Conservation (phyloP, 2,797 vertebrate species). For the Eleutherodactylus coqui region DNA sequence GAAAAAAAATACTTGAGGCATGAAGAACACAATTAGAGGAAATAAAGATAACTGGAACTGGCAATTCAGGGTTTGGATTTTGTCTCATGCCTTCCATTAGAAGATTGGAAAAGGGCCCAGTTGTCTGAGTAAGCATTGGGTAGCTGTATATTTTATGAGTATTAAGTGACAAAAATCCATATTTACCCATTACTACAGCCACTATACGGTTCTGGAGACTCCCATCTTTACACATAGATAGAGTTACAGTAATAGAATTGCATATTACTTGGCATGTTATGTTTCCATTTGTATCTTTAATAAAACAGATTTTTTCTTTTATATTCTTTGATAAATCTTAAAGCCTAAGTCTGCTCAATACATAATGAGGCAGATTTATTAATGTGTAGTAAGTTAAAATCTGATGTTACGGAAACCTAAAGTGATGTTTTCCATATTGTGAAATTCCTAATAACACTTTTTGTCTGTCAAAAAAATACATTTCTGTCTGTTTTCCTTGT, state of each 20-base stretch:
- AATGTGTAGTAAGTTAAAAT: no score
- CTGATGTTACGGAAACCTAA: no score
- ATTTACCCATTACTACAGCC: conserved; percentile 27
- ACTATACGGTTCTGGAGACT: background rate
- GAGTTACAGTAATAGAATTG: conserved; percentile 6
- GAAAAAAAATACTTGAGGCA: no score
- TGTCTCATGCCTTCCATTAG: conserved; percentile 20
- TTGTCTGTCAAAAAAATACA: no score
- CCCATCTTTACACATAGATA: background rate
- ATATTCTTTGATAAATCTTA: no score
- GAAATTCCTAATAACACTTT: no score
- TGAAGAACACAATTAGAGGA: background rate
- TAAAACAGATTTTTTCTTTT: no score
- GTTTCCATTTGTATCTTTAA: background rate
- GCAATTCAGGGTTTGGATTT: conserved; percentile 20
- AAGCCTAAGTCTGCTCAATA: no score
- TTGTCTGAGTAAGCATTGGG: conserved; percentile 1
- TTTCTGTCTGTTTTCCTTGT: no score
- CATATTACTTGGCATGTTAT: background rate
- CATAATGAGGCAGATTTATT: no score
- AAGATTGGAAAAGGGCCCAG: conserved; percentile 20
- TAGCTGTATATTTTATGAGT: conserved; percentile 32
- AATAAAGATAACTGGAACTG: conserved; percentile 38
- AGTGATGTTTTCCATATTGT: no score
- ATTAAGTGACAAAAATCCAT: conserved; percentile 35